phyloP scores from a whole-genome alignment of 1,140 invertebrate genomes.

The Pogonomyrmex barbatus region DNA sequence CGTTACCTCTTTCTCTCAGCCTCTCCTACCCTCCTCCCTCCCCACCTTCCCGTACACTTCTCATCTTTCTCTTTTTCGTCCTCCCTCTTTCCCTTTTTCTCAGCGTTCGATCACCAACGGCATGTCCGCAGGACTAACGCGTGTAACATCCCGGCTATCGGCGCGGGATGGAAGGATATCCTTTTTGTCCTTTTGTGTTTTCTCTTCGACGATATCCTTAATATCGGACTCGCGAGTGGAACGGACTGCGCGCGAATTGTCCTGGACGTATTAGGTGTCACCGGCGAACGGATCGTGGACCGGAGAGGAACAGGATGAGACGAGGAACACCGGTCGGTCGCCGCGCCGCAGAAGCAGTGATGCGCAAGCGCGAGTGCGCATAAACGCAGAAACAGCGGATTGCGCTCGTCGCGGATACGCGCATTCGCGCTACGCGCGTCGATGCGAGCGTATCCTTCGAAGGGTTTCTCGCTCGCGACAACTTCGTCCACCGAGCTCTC shows the following conservation, averaged over 20 bases:
- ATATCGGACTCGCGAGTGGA: background rate
- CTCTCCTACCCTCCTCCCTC: background rate
- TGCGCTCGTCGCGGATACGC: slow-evolving; percentile 69
- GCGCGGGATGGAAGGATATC: slow-evolving; percentile 17
- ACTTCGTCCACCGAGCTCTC: background rate
- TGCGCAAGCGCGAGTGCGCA: slow-evolving; percentile 68
- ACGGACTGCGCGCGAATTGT: background rate
- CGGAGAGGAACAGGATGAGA: slow-evolving; percentile 52
- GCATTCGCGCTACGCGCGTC: slow-evolving; percentile 78
- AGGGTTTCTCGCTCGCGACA: background rate
- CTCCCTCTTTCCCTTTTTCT: slow-evolving; percentile 47
- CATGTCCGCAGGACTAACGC: slow-evolving; percentile 44
- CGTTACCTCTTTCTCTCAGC: slow-evolving; percentile 28
- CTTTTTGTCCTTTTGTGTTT: background rate
- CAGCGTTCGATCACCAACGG: slow-evolving; percentile 61
- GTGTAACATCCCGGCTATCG: slow-evolving; percentile 26
- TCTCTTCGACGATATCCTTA: background rate
- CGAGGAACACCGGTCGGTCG: slow-evolving; percentile 58
- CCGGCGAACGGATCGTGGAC: background rate
- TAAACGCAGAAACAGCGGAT: slow-evolving; percentile 44
- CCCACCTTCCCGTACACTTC: slow-evolving; percentile 12
- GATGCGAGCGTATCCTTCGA: slow-evolving; percentile 64
- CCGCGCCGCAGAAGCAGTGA: slow-evolving; percentile 60
- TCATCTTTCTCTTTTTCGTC: slow-evolving; percentile 52
- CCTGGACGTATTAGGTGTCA: slow-evolving; percentile 22